Base-by-base conservation (phyloP, 2,888 invertebrate genomes). In the Temnothorax rugatulus region DNA sequence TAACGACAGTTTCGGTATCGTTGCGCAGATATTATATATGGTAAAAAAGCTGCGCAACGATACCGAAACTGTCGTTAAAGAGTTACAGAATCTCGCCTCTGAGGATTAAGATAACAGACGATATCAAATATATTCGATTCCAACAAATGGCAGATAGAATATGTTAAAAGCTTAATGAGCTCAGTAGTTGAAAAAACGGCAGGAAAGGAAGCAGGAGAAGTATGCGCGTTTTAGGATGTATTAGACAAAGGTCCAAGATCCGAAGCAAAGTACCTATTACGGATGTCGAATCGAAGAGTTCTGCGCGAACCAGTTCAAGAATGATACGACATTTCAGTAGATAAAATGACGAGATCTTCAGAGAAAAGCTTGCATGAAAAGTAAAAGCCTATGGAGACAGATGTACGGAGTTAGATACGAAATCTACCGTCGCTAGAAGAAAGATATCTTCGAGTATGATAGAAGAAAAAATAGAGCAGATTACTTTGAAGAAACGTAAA, bases 311-410 rank as follows among this genome's bases (percentile, higher is more conserved):
- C 1, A 69, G 7, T 57, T 34, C 15, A 34, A 52, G 68, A 83
- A 34, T 34, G 7, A 34, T 7, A 34, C 34, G 83, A 75, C 63
- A 54, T 41, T 83, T 76, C 11, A 71, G 15, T 13, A 89, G 52
- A 64, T 38, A 83, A 34, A 83, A 29, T 75, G 68, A 74, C 74
- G 73, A 85, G 18, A 84, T 84, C 83, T 83, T 86, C 86, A 88
- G 25, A 84, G 76, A 41, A 74, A 90, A 41, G 7, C 34, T 34
- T 34, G 15, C n/a, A 1, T 25, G 18, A 59, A 21, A 47, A 34
- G 5, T 34, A 34, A 5, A 5, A 15, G 18, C 13, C 13, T 9
- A 9, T 2, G 9, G 13, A 41, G n/a, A 7, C 13, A 82, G 38
- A 57, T 29, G 29, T 25, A 25, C 0, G 25, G 25, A 25, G 25